Evolutionary conservation across 2,113 vertebrate genomes (phyloP).

Genomic region (Anguilla japonica): DNA sequence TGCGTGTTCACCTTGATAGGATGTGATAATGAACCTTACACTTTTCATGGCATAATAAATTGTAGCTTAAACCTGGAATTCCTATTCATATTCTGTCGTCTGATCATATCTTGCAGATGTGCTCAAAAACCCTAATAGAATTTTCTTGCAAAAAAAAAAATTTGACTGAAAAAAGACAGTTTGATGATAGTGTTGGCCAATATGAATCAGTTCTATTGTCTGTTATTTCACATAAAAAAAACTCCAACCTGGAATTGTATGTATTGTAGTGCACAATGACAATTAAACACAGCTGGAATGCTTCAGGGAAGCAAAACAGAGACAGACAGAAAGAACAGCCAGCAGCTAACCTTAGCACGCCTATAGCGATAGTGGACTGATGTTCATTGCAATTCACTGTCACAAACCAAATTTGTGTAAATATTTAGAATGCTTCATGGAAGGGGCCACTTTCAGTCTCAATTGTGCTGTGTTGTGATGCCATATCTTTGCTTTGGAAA

Average conservation of each 20-base stretch:
- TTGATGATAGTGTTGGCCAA: not conserved
- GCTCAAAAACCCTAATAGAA: not conserved
- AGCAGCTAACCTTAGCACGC: constrained; percentile 31
- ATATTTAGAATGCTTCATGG: not conserved
- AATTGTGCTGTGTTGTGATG: not conserved
- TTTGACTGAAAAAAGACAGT: too few relatives aligned
- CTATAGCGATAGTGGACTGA: constrained; percentile 28
- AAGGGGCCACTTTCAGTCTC: not conserved
- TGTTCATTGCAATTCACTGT: constrained; percentile 11
- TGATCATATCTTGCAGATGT: not conserved
- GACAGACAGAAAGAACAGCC: constrained; percentile 39
- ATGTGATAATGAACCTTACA: not conserved
- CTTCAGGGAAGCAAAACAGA: constrained; percentile 16
- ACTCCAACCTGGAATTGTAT: not conserved
- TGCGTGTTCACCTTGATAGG: not conserved
- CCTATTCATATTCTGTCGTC: not conserved
- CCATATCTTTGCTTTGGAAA: constrained; percentile 43
- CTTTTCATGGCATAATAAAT: too few relatives aligned
- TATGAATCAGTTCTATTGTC: not conserved
- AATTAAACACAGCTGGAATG: not conserved
- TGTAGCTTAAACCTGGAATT: not conserved
- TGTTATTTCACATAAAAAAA: not conserved
- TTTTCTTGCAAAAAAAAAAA: not conserved
- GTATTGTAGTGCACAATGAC: not conserved
- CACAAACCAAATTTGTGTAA: not conserved